Base-by-base conservation (phyloP, 2,113 vertebrate species). In the Strix uralensis region DNA sequence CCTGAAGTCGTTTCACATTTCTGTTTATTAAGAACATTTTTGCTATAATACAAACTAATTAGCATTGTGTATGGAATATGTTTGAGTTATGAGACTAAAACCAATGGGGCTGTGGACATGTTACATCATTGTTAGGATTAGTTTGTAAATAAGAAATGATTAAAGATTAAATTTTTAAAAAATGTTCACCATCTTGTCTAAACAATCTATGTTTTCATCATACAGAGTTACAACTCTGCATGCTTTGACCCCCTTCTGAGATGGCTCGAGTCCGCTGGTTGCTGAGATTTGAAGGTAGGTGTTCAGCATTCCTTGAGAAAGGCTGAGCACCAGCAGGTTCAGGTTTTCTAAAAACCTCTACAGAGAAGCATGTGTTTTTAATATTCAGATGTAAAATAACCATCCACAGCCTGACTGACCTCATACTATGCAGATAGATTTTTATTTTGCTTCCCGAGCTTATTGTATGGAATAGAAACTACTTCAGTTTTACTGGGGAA, bases 91-190 rank as follows among this genome's bases (percentile, higher is more conserved):
- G 83, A 85, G 66, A 21, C 78, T 57, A 25, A 52, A 63, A 36
- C 18, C 66, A 40, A 2, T 15, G 62, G 70, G 73, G 30, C 78
- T 46, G 25, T 70, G 81, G 36, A 6, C 26, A 3, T 12, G 17
- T 80, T 72, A 82, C 73, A 29, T 89, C 95, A 91, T 80, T 92
- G 96, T 87, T 95, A 91, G 84, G 86, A 47, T 89, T 87, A 16
- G 46, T 59, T 80, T 92, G 88, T 91, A 95, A 95, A 95, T 87
- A 92, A 87, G 52, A 46, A 58, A 80, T 81, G 81, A 94, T 95
- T 92, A 58, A 91, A 75, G 88, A 70, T 79, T 2, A 27, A 10
- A n/a, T 61, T 67, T 67, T 54, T 5, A 6, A 57, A 70, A 19
- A 34, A 61, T 6, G 57, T 23, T 97, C 77, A 49, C 83, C 61